Conservation (phyloP, 30 jellyfish, hydroid and myxozoan species). For the Rhopilema esculentum region DNA sequence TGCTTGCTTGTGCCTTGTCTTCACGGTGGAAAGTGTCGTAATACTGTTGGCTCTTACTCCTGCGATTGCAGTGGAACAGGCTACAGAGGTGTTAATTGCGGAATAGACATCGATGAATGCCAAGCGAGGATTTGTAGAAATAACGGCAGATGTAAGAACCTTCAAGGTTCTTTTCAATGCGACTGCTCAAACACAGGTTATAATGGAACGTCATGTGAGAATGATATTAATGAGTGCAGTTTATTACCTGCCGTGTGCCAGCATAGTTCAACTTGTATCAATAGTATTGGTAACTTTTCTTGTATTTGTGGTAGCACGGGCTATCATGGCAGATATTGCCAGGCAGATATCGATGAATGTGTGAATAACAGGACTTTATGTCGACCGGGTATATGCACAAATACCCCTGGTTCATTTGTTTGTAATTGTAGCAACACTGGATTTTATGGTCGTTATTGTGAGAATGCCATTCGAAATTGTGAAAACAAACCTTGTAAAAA, state of each 20-base stretch:
- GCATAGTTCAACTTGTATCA: constrained; percentile 62
- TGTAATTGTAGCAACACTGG: constrained; percentile 62
- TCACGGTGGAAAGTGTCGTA: constrained; percentile 54
- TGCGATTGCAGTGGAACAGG: constrained; percentile 74
- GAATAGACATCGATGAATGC: constrained; percentile 68
- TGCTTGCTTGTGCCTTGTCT: constrained; percentile 44
- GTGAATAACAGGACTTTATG: constrained; percentile 8
- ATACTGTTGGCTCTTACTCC: constrained; percentile 54
- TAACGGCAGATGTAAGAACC: constrained; percentile 56
- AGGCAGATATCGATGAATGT: constrained; percentile 66
- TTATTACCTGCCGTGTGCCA: constrained; percentile 34
- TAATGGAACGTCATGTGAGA: constrained; percentile 60
- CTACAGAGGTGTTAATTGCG: constrained; percentile 45
- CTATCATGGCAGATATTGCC: constrained; percentile 69
- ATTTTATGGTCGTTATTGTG: constrained; percentile 65
- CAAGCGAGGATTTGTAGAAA: constrained; percentile 37
- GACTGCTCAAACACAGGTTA: constrained; percentile 71
- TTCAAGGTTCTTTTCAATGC: constrained; percentile 61
- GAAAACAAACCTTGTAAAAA: constrained; percentile 53
- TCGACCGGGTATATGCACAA: constrained; percentile 27
- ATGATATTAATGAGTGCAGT: constrained; percentile 65
- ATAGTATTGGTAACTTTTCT: constrained; percentile 28
- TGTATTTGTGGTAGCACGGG: constrained; percentile 64
- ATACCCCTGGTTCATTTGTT: constrained; percentile 36
- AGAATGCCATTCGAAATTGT: constrained; percentile 22